Evolutionary conservation across 2,797 vertebrate genomes (phyloP).

Genomic region (Distichodus sexfasciatus): DNA sequence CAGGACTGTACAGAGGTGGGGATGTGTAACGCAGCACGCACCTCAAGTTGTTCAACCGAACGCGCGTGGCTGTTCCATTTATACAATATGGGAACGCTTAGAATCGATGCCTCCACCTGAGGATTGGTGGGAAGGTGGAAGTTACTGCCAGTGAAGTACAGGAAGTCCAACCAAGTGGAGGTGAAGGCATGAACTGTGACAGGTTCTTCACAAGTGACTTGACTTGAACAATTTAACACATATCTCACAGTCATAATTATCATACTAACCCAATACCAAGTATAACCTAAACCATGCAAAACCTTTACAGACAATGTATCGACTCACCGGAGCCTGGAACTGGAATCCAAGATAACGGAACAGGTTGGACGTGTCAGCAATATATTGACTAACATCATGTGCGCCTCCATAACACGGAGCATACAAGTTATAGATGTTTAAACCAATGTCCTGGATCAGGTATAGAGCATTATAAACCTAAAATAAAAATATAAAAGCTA

Average conservation of each 20-base stretch:
- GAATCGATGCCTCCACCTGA: constrained; percentile 23
- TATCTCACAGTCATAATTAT: too few relatives aligned
- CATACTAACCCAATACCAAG: too few relatives aligned
- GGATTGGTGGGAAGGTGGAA: not conserved
- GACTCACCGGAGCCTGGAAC: constrained; percentile 32
- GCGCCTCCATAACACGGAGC: constrained; percentile 28
- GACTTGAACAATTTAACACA: too few relatives aligned
- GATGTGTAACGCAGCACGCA: constrained; percentile 40
- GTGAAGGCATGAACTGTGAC: too few relatives aligned
- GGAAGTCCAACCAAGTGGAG: too few relatives aligned
- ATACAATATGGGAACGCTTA: constrained; percentile 37
- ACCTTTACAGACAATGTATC: not conserved
- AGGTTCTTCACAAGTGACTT: too few relatives aligned
- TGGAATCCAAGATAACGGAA: constrained; percentile 46
- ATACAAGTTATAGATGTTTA: constrained; percentile 50
- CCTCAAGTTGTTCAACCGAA: constrained; percentile 41
- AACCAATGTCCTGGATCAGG: constrained; percentile 44
- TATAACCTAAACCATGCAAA: too few relatives aligned
- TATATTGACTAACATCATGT: constrained; percentile 10
- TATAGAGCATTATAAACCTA: constrained; percentile 28
- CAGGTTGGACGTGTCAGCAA: constrained; percentile 38
- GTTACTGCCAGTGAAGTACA: not conserved
- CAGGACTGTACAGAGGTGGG: constrained; percentile 41
- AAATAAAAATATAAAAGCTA: not conserved
- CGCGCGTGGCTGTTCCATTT: constrained; percentile 37